Conservation (phyloP, 2,888 invertebrate species). For the Scrobipalpa atriplicella region DNA sequence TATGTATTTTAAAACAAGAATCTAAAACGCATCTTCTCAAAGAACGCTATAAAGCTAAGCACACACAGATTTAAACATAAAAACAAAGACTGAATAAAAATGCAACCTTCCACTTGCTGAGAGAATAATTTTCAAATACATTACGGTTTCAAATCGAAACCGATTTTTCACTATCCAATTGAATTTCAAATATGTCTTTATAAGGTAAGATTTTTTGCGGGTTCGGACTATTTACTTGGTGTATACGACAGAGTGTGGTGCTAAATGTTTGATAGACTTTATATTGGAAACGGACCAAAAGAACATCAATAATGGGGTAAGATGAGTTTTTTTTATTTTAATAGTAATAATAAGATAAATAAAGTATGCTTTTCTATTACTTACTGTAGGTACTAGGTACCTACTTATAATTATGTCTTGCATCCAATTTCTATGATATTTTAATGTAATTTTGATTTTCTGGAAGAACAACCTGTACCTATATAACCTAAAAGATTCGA, state of each 20-base stretch:
- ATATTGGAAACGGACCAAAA: neutral
- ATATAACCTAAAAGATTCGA: no score
- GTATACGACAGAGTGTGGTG: constrained; percentile 58
- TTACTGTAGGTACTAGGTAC: no score
- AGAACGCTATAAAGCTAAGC: constrained; percentile 33
- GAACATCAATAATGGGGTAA: constrained; percentile 60
- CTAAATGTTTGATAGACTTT: constrained; percentile 36
- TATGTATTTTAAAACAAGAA: neutral
- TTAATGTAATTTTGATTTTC: no score
- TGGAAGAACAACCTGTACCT: no score
- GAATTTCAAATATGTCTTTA: constrained; percentile 80
- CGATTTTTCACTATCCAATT: constrained; percentile 77
- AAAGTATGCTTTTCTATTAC: no score
- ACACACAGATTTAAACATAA: constrained; percentile 19
- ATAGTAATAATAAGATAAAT: neutral
- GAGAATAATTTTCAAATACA: constrained; percentile 62
- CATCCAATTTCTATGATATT: no score
- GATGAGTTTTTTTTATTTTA: constrained; percentile 33
- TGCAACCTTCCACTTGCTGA: constrained; percentile 67
- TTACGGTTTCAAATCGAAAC: constrained; percentile 60
- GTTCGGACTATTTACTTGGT: constrained; percentile 65
- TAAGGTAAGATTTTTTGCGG: constrained; percentile 68
- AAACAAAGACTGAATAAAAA: constrained; percentile 44
- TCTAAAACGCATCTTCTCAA: neutral
- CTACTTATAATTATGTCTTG: no score